These are phyloP conservation scores for Alcis repandata DNA, from an alignment of 2,888 invertebrate species.

Conservation along the genomic window DNA sequence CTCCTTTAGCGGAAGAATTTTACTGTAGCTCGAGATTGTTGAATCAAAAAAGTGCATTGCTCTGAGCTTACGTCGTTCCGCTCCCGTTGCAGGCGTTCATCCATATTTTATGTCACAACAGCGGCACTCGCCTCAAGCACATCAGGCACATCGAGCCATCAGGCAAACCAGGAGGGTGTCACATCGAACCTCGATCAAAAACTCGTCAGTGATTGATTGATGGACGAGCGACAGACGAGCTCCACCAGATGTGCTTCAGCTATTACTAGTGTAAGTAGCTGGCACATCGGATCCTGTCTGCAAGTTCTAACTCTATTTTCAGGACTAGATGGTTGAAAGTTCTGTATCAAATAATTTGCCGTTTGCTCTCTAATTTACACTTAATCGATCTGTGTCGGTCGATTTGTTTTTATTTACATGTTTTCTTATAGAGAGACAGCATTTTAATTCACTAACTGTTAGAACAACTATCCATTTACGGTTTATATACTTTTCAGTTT, in stretches of 20 bases:
- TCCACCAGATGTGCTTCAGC: constrained; percentile 23
- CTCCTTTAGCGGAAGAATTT: background rate
- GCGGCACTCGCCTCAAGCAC: constrained; percentile 44
- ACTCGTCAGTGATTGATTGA: constrained; percentile 76
- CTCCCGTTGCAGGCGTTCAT: background rate
- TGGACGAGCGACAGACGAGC: constrained; percentile 54
- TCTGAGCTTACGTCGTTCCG: background rate
- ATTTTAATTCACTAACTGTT: background rate
- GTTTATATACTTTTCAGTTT: background rate
- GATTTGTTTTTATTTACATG: background rate
- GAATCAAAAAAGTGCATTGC: background rate
- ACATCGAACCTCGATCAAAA: constrained; percentile 71
- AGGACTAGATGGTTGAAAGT: background rate
- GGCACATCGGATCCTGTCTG: background rate
- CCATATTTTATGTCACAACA: constrained; percentile 26
- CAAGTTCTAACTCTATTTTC: background rate
- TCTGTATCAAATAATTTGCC: background rate
- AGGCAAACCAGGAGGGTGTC: constrained; percentile 36
- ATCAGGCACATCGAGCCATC: constrained; percentile 32
- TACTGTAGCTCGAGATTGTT: background rate
- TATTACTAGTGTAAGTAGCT: constrained; percentile 9
- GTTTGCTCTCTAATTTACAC: background rate
- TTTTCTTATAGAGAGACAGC: too few species aligned
- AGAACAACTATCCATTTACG: background rate
- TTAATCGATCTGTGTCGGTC: background rate